Evolutionary conservation across 2,113 vertebrate species (phyloP), one percentile per base, ranked within the genome.

Genomic region (Antigone vipio): DNA sequence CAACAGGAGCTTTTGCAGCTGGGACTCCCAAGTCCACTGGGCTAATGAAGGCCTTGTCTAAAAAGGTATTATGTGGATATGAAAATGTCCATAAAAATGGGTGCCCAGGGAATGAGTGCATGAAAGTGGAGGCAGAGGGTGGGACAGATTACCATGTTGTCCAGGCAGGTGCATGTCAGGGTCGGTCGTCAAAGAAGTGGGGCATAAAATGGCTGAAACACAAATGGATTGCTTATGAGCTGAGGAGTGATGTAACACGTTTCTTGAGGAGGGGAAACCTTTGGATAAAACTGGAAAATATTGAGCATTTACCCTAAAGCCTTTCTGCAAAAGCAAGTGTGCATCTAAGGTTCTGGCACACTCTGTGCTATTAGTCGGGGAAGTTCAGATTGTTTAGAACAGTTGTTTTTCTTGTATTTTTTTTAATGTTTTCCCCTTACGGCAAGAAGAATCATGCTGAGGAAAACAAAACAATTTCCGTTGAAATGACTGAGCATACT

Each of bases 101-200:
- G 42, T 68, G 23, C 49, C 34, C n/a, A 20, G 42, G 34, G 38
- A 75, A 24, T 1, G 4, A 38, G 17, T 27, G 9, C 0, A 0
- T 67, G 56, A 77, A 77, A 62, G 18, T 4, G 1, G 30, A 76
- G 30, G 60, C 34, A 71, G 44, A 88, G n/a, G 6, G 13, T 75
- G 40, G 49, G n/a, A 40, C 11, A 62, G 30, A 9, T 24, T 19
- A 42, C 35, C 10, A 0, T 75, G 6, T 27, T 44, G 73, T 77
- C 40, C 22, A 87, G 42, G 20, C 42, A 4, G 10, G 19, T 79
- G 80, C 23, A 3, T 59, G 11, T 67, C 72, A 55, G 75, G 24
- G 11, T 56, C 44, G 40, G 3, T 56, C 30, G 16, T 58, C 30
- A 62, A 53, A 74, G 55, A 53, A 88, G 45, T 7, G 49, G 26